These are phyloP conservation scores for Salvator merianae DNA, from an alignment of 2,113 vertebrate genomes.

Conservation along the genomic window DNA sequence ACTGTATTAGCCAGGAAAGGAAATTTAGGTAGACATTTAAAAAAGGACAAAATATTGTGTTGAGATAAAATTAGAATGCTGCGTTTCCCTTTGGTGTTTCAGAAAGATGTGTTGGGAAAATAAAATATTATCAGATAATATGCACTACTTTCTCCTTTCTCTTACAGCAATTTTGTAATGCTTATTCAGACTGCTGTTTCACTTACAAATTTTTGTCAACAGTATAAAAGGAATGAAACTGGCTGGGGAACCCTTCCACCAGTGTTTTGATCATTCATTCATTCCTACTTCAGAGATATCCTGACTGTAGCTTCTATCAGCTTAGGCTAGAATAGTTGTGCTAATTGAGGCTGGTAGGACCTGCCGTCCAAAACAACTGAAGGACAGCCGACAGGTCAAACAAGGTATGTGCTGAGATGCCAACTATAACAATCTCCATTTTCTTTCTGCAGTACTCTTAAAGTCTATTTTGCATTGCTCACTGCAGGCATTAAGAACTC, in stretches of 20 bases:
- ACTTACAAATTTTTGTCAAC: not conserved
- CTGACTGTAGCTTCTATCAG: too few relatives aligned
- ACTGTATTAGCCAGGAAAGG: not conserved
- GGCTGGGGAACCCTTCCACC: not conserved
- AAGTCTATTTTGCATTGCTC: constrained; percentile 23
- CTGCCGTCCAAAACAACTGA: too few relatives aligned
- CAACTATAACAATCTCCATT: not conserved
- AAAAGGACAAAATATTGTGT: not conserved
- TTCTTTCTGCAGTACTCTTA: not conserved
- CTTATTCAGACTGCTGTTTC: not conserved
- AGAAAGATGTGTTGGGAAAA: not conserved
- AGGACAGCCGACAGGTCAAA: not conserved
- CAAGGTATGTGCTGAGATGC: not conserved
- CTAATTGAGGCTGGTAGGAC: too few relatives aligned
- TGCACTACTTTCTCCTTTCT: not conserved
- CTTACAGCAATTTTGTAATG: too few relatives aligned
- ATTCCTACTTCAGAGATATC: too few relatives aligned
- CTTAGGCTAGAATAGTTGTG: too few relatives aligned
- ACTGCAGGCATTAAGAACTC: constrained; percentile 21
- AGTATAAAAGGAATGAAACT: not conserved
- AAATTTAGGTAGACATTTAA: constrained; percentile 4
- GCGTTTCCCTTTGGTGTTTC: not conserved
- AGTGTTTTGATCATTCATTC: not conserved
- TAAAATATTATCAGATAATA: not conserved
- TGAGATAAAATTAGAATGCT: not conserved